phyloP scores from a whole-genome alignment of 2,888 invertebrate genomes.

The Drosophila limbata region DNA sequence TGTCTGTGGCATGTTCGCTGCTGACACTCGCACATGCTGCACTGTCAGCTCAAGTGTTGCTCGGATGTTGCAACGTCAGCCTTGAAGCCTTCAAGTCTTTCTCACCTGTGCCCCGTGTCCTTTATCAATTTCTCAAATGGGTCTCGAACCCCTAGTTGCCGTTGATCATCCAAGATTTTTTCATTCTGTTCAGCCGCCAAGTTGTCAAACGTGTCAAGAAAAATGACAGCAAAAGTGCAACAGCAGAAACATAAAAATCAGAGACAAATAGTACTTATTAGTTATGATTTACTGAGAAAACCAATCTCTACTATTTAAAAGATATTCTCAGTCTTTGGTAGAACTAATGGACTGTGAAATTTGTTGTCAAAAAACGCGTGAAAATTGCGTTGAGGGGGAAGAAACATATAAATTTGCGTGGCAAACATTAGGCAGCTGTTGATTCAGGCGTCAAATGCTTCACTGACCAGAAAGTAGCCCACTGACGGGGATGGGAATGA shows the following conservation, averaged over 20 bases:
- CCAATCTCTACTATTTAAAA: slow-evolving; percentile 14
- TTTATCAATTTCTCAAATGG: slow-evolving; percentile 81
- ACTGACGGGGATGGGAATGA: background rate
- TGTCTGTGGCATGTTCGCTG: slow-evolving; percentile 67
- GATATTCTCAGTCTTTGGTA: slow-evolving; percentile 16
- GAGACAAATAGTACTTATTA: slow-evolving; percentile 22
- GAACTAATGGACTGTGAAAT: slow-evolving; percentile 72
- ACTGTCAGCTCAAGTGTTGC: slow-evolving; percentile 69
- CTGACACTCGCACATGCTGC: slow-evolving; percentile 72
- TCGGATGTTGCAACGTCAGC: slow-evolving; percentile 24
- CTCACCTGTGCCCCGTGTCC: slow-evolving; percentile 58
- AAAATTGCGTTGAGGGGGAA: slow-evolving; percentile 38
- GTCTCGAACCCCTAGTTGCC: slow-evolving; percentile 32
- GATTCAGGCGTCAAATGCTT: slow-evolving; percentile 67
- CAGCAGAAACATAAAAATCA: slow-evolving; percentile 23
- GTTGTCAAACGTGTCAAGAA: slow-evolving; percentile 50
- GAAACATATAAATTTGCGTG: slow-evolving; percentile 67
- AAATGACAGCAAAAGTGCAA: slow-evolving; percentile 9
- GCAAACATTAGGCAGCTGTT: slow-evolving; percentile 71
- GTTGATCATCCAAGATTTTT: slow-evolving; percentile 56
- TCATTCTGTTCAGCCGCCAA: slow-evolving; percentile 44
- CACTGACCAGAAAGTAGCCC: slow-evolving; percentile 58
- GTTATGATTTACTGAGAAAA: slow-evolving; percentile 26
- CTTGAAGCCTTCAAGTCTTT: slow-evolving; percentile 20
- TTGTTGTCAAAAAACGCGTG: slow-evolving; percentile 73